These are phyloP conservation scores for Siphonodentalium dalli DNA, from an alignment of 2,888 invertebrate genomes.

Conservation along the genomic window DNA sequence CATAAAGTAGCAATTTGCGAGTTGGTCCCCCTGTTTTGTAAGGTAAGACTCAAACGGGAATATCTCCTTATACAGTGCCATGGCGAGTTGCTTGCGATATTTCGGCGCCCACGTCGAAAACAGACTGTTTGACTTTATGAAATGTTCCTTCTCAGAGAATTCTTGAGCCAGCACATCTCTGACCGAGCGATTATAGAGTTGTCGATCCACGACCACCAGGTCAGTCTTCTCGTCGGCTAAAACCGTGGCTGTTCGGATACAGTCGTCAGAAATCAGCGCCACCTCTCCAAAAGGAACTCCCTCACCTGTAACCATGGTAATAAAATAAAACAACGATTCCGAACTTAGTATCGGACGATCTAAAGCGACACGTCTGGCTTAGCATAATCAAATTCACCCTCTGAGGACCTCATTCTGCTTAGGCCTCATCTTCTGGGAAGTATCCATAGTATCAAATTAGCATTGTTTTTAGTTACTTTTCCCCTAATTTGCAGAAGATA, in stretches of 20 bases:
- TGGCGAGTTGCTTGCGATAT: conserved; percentile 61
- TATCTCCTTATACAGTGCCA: conserved; percentile 60
- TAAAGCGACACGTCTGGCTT: no score
- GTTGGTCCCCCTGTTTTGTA: conserved; percentile 55
- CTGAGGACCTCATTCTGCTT: no score
- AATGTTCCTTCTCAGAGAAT: conserved; percentile 59
- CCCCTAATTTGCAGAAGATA: no score
- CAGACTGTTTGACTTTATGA: conserved; percentile 52
- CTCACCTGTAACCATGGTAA: no score
- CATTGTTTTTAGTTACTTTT: no score
- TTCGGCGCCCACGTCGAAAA: conserved; percentile 60
- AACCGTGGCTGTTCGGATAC: conserved; percentile 61
- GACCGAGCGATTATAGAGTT: conserved; percentile 59
- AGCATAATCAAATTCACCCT: no score
- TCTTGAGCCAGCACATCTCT: conserved; percentile 57
- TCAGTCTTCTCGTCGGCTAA: conserved; percentile 57
- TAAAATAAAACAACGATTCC: no score
- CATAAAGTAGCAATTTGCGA: conserved; percentile 59
- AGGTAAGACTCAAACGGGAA: conserved; percentile 56
- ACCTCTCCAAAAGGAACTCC: conserved; percentile 64
- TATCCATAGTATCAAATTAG: no score
- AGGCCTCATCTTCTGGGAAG: no score
- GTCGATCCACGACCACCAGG: conserved; percentile 60
- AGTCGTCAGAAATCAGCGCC: conserved; percentile 59
- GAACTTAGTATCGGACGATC: no score